phyloP scores from a whole-genome alignment of 2,797 vertebrate species.

The Acanthis flammea region DNA sequence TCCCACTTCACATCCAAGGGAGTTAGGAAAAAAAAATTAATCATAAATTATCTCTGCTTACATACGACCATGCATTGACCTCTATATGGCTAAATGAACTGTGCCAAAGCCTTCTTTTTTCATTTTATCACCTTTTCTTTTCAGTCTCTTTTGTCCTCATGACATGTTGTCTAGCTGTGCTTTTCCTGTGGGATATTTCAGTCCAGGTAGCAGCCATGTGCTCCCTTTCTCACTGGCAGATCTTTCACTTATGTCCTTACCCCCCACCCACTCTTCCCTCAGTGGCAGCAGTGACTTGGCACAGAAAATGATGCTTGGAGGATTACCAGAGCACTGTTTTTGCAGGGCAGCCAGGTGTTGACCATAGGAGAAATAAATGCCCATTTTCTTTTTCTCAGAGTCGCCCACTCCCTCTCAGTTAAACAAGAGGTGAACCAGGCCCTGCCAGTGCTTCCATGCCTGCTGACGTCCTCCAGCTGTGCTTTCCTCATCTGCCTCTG shows the following conservation, averaged over 20 bases:
- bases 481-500: slow-evolving; percentile 15
- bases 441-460: not conserved
- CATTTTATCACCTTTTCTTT: not conserved
- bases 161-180: not conserved
- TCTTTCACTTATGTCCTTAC: not conserved
- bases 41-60: not conserved
- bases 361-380: not conserved
- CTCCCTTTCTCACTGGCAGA: not conserved
- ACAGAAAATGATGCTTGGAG: not conserved
- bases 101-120: not conserved
- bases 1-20: not conserved
- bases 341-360: not conserved
- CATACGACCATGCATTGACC: not conserved
- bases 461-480: slow-evolving; percentile 43
- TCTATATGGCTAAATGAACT: not conserved
- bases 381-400: not conserved
- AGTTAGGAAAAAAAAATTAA: not conserved
- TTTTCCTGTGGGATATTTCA: not conserved
- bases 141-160: not conserved
- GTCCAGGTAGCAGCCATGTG: not conserved
- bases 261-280: not conserved
- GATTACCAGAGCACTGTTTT: not conserved
- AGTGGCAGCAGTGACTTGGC: not conserved
- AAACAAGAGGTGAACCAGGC: not conserved
- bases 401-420: not conserved